Evolutionary conservation across 2,113 vertebrate genomes (phyloP).

Genomic region (Pteruthius melanotis): DNA sequence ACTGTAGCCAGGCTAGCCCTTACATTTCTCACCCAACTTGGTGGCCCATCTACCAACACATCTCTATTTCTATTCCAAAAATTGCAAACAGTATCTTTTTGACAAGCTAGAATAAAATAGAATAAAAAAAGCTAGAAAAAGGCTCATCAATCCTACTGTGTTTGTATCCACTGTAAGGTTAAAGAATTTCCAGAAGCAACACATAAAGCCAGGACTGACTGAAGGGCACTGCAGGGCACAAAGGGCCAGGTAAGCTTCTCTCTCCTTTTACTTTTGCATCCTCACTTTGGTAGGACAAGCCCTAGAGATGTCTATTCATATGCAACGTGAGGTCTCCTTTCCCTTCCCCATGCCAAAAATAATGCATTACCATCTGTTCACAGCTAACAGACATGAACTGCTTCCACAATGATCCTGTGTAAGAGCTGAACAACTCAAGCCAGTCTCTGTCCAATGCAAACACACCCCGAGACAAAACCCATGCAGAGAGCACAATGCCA

Average conservation of each 20-base stretch:
- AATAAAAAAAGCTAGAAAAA: no score
- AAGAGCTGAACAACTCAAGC: neutral
- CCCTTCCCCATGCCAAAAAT: constrained; percentile 29
- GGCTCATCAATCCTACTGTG: neutral
- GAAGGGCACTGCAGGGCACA: neutral
- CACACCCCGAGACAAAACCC: neutral
- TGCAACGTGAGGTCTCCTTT: constrained; percentile 39
- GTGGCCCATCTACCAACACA: neutral
- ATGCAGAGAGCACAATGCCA: neutral
- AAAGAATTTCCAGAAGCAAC: neutral
- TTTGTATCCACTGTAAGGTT: neutral
- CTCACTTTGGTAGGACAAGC: neutral
- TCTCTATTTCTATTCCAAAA: neutral
- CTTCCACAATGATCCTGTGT: constrained; percentile 11
- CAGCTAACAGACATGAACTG: constrained; percentile 40
- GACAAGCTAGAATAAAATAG: neutral
- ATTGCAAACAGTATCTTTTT: neutral
- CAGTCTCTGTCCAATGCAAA: constrained; percentile 6
- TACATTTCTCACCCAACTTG: neutral
- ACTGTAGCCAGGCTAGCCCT: neutral
- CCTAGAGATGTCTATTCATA: constrained; percentile 46
- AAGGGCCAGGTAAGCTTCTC: neutral
- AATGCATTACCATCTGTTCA: constrained; percentile 52
- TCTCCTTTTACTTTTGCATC: neutral
- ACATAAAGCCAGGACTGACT: neutral